A percentile compares a stretch with the other conserved stretches of the same genome.
phyloP scores from a whole-genome alignment of 2,113 vertebrate species.

The Mormoops blainvillei region DNA sequence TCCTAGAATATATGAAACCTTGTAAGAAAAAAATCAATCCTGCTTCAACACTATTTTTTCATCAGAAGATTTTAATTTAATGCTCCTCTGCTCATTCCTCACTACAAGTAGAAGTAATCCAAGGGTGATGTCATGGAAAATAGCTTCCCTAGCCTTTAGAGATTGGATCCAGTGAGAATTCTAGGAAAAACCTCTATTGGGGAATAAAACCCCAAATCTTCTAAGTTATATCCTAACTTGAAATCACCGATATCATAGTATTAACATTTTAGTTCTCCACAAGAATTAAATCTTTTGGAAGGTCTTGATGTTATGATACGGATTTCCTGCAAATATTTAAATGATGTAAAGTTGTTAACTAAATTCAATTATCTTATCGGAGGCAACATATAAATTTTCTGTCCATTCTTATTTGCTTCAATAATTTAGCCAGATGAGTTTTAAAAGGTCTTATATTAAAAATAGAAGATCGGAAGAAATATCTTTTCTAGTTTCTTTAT shows the following conservation, averaged over 20 bases:
- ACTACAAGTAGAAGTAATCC: conserved; percentile 44
- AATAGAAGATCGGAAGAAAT: not conserved
- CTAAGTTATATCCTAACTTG: conserved; percentile 35
- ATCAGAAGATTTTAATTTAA: conserved; percentile 51
- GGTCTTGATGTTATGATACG: not conserved
- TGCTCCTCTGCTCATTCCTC: conserved; percentile 54
- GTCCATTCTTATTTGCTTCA: conserved; percentile 23
- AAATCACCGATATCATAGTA: conserved; percentile 26
- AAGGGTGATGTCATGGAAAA: conserved; percentile 68
- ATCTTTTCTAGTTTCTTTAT: conserved; percentile 36
- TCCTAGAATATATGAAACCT: conserved; percentile 26
- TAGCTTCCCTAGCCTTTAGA: conserved; percentile 60
- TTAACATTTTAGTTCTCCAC: conserved; percentile 11
- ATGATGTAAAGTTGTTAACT: conserved; percentile 28
- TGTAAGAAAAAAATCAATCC: not conserved
- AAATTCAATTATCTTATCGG: conserved; percentile 43
- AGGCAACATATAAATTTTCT: conserved; percentile 39
- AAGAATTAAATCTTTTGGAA: conserved; percentile 37
- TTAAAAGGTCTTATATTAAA: conserved; percentile 30
- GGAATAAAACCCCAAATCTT: conserved; percentile 62
- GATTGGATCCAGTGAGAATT: conserved; percentile 68
- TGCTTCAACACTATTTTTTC: conserved; percentile 50
- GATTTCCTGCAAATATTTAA: conserved; percentile 38
- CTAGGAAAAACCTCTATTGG: conserved; percentile 64
- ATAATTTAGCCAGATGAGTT: conserved; percentile 14